Conservation (phyloP, 2,888 invertebrate species). For the Agrilus cyanescens region DNA sequence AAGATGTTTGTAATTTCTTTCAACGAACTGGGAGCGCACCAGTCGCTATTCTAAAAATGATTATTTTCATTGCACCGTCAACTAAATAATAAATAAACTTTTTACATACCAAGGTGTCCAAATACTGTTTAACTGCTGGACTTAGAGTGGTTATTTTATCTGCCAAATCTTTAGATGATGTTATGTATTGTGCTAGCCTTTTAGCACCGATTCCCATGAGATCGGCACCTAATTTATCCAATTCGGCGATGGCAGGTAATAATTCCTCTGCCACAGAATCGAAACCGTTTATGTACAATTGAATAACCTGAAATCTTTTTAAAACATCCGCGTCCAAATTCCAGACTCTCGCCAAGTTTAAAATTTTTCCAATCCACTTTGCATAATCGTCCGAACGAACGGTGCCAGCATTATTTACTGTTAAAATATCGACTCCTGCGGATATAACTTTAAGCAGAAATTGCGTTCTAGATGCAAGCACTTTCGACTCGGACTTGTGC, state of each 20-base stretch:
- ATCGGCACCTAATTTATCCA: slow-evolving; percentile 54
- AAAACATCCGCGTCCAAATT: slow-evolving; percentile 61
- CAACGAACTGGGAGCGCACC: slow-evolving; percentile 30
- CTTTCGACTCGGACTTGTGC: slow-evolving; percentile 54
- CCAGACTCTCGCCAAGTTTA: slow-evolving; percentile 64
- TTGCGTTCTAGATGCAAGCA: slow-evolving; percentile 54
- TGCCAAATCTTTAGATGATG: slow-evolving; percentile 45
- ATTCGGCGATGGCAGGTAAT: slow-evolving; percentile 53
- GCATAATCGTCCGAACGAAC: slow-evolving; percentile 40
- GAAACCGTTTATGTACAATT: slow-evolving; percentile 51
- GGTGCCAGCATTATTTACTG: slow-evolving; percentile 42
- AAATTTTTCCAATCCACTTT: slow-evolving; percentile 62
- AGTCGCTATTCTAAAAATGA: slow-evolving; percentile 26
- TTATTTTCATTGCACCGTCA: slow-evolving; percentile 1
- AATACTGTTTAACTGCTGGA: slow-evolving; percentile 62
- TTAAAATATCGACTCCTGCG: slow-evolving; percentile 61
- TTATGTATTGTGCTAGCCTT: slow-evolving; percentile 57
- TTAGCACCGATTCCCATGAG: slow-evolving; percentile 72
- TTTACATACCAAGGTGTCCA: slow-evolving; percentile 51
- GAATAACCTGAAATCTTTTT: slow-evolving; percentile 59
- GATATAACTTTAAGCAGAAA: slow-evolving; percentile 64
- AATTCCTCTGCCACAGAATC: slow-evolving; percentile 50
- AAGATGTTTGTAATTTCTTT: slow-evolving; percentile 32
- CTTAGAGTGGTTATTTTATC: slow-evolving; percentile 65
- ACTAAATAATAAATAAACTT: slow-evolving; percentile 1